These are phyloP conservation scores for Cecidostiba fungosa DNA, from an alignment of 2,888 invertebrate genomes.

Conservation along the genomic window DNA sequence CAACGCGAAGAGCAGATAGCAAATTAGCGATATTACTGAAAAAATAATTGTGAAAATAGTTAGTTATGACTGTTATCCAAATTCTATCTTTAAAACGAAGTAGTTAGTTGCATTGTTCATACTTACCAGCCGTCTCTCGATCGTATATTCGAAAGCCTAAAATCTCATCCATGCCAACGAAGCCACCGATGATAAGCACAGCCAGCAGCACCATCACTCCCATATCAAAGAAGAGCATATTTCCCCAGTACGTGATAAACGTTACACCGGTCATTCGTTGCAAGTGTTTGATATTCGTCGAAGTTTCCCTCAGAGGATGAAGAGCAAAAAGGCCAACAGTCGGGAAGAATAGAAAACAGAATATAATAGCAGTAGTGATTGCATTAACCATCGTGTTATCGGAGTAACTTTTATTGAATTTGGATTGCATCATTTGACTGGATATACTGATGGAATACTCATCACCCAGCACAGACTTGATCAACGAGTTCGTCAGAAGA, in stretches of 20 bases:
- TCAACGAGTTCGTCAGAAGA: conserved; percentile 80
- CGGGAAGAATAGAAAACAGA: conserved; percentile 68
- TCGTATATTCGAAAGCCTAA: conserved; percentile 71
- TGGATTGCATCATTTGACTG: conserved; percentile 70
- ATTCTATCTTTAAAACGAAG: no score
- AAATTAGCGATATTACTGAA: conserved; percentile 82
- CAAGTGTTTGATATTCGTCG: conserved; percentile 84
- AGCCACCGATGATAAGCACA: conserved; percentile 68
- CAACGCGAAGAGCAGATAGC: conserved; percentile 87
- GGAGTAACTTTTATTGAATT: conserved; percentile 44
- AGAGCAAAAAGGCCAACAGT: conserved; percentile 81
- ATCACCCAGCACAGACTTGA: conserved; percentile 70
- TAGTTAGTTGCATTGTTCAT: no score
- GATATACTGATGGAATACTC: conserved; percentile 71
- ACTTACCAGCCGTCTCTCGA: conserved; percentile 80
- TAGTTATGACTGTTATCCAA: no score
- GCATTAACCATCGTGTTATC: conserved; percentile 54
- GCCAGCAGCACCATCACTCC: conserved; percentile 74
- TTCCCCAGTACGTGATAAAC: conserved; percentile 84
- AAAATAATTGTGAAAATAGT: conserved; percentile 34
- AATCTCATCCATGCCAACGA: conserved; percentile 70
- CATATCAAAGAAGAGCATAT: conserved; percentile 83
- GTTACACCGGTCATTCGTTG: conserved; percentile 86
- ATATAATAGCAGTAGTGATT: conserved; percentile 62
- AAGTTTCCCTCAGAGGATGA: conserved; percentile 85